phyloP scores from a whole-genome alignment of 2,888 invertebrate genomes.

The Dryococelus australis region DNA sequence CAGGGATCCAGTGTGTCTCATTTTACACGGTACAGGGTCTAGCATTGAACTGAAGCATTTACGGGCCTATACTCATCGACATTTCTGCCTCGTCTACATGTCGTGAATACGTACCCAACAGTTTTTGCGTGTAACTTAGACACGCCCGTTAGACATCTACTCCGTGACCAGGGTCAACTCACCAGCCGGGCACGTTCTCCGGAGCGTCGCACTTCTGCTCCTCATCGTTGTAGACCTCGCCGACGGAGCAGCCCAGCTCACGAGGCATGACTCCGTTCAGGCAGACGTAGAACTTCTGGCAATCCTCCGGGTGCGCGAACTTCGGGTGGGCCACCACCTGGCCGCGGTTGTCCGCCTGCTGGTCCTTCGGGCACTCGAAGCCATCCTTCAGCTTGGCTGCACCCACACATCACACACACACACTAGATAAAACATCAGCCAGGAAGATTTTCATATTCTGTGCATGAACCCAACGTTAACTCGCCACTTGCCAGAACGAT shows the following conservation, averaged over 20 bases:
- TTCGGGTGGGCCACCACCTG: slow-evolving; percentile 82
- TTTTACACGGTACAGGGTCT: too few species aligned
- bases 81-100: too few species aligned
- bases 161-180: slow-evolving; percentile 54
- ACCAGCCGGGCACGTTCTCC: slow-evolving; percentile 92
- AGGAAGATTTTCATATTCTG: too few species aligned
- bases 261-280: slow-evolving; percentile 86
- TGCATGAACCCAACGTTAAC: too few species aligned
- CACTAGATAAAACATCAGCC: neutral
- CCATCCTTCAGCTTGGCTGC: slow-evolving; percentile 81
- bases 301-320: slow-evolving; percentile 85
- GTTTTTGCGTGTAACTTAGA: too few species aligned
- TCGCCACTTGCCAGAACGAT: too few species aligned
- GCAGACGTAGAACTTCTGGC: slow-evolving; percentile 92
- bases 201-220: slow-evolving; percentile 86
- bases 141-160: too few species aligned
- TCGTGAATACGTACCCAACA: too few species aligned
- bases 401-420: slow-evolving; percentile 48
- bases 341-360: slow-evolving; percentile 71
- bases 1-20: too few species aligned
- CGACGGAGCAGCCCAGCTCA: slow-evolving; percentile 83
- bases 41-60: too few species aligned
- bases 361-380: slow-evolving; percentile 82
- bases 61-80: too few species aligned
- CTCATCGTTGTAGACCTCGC: slow-evolving; percentile 91